Evolutionary conservation across 2,797 vertebrate species (phyloP), one percentile per base, ranked within the genome.

Genomic region (Ataeniobius toweri): DNA sequence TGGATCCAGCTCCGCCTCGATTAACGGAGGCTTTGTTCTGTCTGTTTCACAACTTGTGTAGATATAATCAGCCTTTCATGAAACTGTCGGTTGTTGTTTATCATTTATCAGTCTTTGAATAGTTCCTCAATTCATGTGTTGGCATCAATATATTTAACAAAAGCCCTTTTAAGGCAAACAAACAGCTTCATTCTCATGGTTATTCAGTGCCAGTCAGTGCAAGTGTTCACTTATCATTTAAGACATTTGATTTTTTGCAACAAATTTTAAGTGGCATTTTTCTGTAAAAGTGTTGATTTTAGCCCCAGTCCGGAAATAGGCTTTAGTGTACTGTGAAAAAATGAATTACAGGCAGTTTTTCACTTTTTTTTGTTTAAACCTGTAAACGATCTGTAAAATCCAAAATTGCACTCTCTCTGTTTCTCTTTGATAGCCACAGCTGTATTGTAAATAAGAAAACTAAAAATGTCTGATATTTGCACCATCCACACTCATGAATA

Each of bases 21-120:
- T 88, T 74, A 87, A 88, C 58, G 72, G 71, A 82, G 69, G 79
- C 78, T 83, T 87, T 86, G 78, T 87, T 88, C 67, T 71, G 70
- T 80, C 48, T 4, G 1, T 83, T 84, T 91, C 53, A 69, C 61
- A 74, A 88, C 72, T 73, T 71, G n/a, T 80, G 5, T 0, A 65
- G 77, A 86, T 76, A 93, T 90, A 92, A 92, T 90, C 24, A 68
- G 70, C 68, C 81, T 84, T 92, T 91, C 78, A 91, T 85, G 39
- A 77, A 83, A 74, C 81, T 78, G 61, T 75, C 75, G 79, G 80
- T 58, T 86, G 8, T 65, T 73, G 68, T 81, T 85, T 75, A 81
- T 83, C 74, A 67, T 59, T 81, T 65, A 63, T 71, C 80, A 79
- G 79, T 22, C 53, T 77, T 58, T 73, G 48, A 82, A 74, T 75